A percentile compares a stretch with the other conserved stretches of the same genome.
Conservation (phyloP, 2,113 vertebrate genomes). For the Podilymbus podiceps region DNA sequence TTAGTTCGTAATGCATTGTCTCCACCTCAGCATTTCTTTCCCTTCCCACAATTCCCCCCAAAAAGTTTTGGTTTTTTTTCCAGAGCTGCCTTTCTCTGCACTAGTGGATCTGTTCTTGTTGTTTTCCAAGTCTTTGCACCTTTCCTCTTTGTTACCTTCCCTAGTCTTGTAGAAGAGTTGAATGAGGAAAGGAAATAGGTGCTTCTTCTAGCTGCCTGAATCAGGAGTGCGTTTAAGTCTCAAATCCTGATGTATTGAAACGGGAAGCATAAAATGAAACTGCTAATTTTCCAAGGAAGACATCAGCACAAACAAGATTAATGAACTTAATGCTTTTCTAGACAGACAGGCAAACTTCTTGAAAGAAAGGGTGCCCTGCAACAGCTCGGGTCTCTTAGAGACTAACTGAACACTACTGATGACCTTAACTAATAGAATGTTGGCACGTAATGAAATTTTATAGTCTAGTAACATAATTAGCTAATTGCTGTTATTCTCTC, state of each 20-base stretch:
- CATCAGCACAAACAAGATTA: background rate
- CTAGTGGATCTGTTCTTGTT: background rate
- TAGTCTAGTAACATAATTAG: background rate
- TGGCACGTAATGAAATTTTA: background rate
- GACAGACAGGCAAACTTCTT: background rate
- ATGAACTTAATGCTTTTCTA: background rate
- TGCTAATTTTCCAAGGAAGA: background rate
- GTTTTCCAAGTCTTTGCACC: background rate
- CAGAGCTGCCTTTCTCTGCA: background rate
- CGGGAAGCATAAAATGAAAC: background rate
- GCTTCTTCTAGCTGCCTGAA: background rate
- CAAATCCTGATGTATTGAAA: background rate
- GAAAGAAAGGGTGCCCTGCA: background rate
- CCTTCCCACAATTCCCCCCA: background rate
- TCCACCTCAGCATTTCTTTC: background rate
- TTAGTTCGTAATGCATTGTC: background rate
- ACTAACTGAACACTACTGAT: background rate
- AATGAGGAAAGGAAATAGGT: background rate
- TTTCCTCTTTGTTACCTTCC: background rate
- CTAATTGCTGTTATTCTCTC: background rate
- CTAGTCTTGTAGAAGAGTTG: background rate
- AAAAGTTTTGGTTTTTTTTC: background rate
- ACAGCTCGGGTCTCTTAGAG: background rate
- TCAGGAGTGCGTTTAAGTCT: background rate
- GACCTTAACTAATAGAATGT: background rate